Percentiles rank a stretch among this genome's conserved stretches.
These are phyloP conservation scores for Chaetoderma sp. DNA, from an alignment of 2,888 invertebrate species.

Conservation along the genomic window DNA sequence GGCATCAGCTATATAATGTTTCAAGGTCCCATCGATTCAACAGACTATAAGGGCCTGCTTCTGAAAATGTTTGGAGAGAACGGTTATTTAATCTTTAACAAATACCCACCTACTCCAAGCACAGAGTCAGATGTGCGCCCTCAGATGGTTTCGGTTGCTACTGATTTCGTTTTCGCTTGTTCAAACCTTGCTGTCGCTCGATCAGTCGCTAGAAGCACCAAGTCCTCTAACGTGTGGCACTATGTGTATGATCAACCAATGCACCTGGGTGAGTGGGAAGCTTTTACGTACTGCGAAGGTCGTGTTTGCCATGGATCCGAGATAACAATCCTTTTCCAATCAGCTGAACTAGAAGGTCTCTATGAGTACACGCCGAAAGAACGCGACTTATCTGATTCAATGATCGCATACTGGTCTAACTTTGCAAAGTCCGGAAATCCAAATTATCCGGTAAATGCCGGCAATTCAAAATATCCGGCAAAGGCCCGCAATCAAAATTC, in stretches of 20 bases:
- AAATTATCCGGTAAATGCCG: slow-evolving; percentile 21
- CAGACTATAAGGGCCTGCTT: slow-evolving; percentile 39
- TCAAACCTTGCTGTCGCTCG: slow-evolving; percentile 42
- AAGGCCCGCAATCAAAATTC: too few relatives aligned
- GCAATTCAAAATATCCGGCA: too few relatives aligned
- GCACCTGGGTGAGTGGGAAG: slow-evolving; percentile 50
- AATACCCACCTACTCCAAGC: slow-evolving; percentile 38
- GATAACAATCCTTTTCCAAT: slow-evolving; percentile 51
- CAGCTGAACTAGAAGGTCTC: slow-evolving; percentile 37
- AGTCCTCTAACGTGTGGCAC: slow-evolving; percentile 32
- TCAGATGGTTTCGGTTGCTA: slow-evolving; percentile 34
- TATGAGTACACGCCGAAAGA: slow-evolving; percentile 47
- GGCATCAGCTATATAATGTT: slow-evolving; percentile 50
- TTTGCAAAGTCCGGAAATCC: slow-evolving; percentile 60
- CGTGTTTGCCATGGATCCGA: slow-evolving; percentile 59
- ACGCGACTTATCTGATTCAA: slow-evolving; percentile 35
- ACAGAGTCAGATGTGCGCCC: slow-evolving; percentile 42
- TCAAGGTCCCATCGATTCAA: slow-evolving; percentile 36
- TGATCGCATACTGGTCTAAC: slow-evolving; percentile 59
- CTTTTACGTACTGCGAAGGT: slow-evolving; percentile 49
- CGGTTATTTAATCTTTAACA: slow-evolving; percentile 34
- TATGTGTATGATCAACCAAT: slow-evolving; percentile 53
- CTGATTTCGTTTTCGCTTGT: slow-evolving; percentile 54
- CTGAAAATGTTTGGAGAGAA: slow-evolving; percentile 40
- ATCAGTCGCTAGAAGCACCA: slow-evolving; percentile 18